Percentiles rank a stretch among this genome's conserved stretches.
These are phyloP conservation scores for Ginglymostoma cirratum DNA, from an alignment of 2,113 vertebrate genomes.

Conservation along the genomic window DNA sequence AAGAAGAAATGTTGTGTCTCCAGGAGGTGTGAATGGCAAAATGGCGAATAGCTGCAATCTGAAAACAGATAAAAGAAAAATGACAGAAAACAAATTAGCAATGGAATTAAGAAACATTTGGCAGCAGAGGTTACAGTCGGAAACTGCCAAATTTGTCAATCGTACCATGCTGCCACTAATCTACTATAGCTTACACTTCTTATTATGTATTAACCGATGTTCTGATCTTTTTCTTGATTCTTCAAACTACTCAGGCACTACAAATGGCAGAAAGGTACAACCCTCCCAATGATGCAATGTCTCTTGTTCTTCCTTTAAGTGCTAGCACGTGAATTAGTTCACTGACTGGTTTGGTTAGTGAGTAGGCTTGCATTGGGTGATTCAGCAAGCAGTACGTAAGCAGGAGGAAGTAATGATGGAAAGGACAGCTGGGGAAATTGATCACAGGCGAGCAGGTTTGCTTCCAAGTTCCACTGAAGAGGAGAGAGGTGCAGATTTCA, in stretches of 20 bases:
- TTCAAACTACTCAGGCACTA: background rate
- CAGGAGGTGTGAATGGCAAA: background rate
- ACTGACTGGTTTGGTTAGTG: background rate
- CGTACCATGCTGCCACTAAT: background rate
- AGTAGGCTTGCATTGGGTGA: background rate
- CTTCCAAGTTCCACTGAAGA: background rate
- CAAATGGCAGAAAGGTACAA: background rate
- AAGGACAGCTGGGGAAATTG: background rate
- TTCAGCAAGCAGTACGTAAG: background rate
- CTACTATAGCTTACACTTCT: background rate
- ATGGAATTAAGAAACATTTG: background rate
- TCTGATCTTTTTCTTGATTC: background rate
- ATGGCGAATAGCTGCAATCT: background rate
- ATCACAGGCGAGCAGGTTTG: background rate
- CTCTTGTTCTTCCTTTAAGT: background rate
- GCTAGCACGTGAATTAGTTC: background rate
- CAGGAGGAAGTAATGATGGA: background rate
- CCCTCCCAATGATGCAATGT: background rate
- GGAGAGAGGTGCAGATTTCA: background rate
- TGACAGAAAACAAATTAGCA: background rate
- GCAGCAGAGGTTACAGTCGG: background rate
- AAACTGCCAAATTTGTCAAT: background rate
- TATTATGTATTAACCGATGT: background rate
- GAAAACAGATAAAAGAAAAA: background rate
- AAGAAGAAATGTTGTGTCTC: background rate